Evolutionary conservation across 2,113 vertebrate species (phyloP).

Genomic region (Lagopus leucura): DNA sequence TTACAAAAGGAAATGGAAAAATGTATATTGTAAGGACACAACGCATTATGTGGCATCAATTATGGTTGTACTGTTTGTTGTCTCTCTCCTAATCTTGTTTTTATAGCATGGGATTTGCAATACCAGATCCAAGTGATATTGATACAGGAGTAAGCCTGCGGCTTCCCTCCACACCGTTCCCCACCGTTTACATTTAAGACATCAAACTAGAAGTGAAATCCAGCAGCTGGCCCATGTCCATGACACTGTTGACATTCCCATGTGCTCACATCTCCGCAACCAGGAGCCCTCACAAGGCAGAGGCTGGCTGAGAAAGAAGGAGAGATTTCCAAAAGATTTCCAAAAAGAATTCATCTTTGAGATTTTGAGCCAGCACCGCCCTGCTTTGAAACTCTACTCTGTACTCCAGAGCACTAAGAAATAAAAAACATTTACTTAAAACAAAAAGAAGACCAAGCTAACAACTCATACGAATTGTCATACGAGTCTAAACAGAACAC

Average conservation of each 20-base stretch:
- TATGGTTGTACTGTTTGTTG: constrained; percentile 9
- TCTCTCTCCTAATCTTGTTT: neutral
- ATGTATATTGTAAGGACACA: constrained; percentile 16
- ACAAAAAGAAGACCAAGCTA: neutral
- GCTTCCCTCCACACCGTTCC: neutral
- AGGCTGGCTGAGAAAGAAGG: neutral
- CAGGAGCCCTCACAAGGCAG: neutral
- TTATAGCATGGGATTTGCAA: neutral
- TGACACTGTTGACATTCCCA: neutral
- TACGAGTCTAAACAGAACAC: neutral
- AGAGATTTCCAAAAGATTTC: neutral
- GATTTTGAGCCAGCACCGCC: neutral
- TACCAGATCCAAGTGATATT: neutral
- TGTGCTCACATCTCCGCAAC: neutral
- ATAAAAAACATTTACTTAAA: neutral
- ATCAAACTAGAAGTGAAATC: neutral
- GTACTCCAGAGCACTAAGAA: neutral
- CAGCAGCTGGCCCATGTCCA: accelerated
- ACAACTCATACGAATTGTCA: neutral
- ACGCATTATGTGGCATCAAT: neutral
- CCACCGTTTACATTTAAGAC: neutral
- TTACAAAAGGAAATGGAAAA: constrained; percentile 66
- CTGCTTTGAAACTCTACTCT: neutral
- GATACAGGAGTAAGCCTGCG: neutral
- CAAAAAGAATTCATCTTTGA: neutral